These are phyloP conservation scores for Drosophila macrothrix DNA, from an alignment of 2,888 invertebrate species.

Conservation along the genomic window DNA sequence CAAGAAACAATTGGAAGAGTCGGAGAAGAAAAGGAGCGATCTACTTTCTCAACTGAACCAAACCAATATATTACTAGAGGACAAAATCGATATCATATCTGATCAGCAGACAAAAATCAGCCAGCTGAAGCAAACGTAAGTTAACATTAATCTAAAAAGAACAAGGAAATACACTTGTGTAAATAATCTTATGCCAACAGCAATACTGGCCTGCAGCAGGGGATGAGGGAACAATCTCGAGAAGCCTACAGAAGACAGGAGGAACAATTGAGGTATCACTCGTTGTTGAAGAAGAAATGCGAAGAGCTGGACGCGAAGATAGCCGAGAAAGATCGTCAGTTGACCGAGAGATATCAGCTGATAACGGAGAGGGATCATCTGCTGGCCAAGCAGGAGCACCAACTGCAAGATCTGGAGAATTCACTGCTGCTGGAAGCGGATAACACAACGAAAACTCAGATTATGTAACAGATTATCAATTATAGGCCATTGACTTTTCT, in stretches of 20 bases:
- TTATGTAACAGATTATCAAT: background rate
- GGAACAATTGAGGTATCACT: slow-evolving; percentile 6
- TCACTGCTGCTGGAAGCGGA: background rate
- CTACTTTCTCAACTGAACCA: background rate
- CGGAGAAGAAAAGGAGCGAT: background rate
- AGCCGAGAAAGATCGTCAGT: slow-evolving; percentile 3
- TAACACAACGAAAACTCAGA: background rate
- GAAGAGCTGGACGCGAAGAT: background rate
- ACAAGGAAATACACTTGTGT: background rate
- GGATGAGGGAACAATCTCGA: background rate
- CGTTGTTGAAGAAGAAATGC: background rate
- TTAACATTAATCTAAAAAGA: background rate
- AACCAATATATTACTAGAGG: background rate
- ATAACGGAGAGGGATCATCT: background rate
- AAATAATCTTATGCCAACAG: background rate
- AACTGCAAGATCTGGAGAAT: slow-evolving; percentile 2
- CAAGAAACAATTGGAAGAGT: background rate
- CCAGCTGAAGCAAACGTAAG: background rate
- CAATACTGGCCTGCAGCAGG: background rate
- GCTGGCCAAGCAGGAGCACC: slow-evolving; percentile 7
- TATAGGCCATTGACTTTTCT: background rate
- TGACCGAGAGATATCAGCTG: background rate
- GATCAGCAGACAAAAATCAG: background rate
- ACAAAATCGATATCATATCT: accelerated
- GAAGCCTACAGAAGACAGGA: background rate